Evolutionary conservation across 1,140 invertebrate species (phyloP).

Genomic region (Drosophila hydei): DNA sequence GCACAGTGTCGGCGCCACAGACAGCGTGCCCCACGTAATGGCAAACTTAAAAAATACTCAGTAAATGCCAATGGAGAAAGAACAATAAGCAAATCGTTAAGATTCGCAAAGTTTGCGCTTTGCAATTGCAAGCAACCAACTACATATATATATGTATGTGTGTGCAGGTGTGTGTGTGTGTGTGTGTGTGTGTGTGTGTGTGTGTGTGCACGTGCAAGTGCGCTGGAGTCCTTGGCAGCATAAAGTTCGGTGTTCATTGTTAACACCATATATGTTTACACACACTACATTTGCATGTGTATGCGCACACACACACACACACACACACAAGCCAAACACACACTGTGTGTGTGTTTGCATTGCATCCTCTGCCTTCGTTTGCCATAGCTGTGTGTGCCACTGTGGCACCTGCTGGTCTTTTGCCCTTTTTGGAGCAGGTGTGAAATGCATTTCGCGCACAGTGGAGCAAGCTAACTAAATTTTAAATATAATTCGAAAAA

Average conservation of each 20-base stretch:
- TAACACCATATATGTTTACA: slow-evolving; percentile 22
- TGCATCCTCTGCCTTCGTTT: slow-evolving; percentile 22
- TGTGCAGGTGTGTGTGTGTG: background rate
- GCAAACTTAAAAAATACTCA: slow-evolving; percentile 44
- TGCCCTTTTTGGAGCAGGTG: slow-evolving; percentile 45
- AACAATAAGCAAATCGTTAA: slow-evolving; percentile 77
- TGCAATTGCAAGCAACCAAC: slow-evolving; percentile 37
- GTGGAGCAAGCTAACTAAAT: slow-evolving; percentile 12
- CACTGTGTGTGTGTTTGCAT: slow-evolving; percentile 1
- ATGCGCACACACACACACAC: slow-evolving; percentile 4
- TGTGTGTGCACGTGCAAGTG: background rate
- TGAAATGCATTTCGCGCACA: slow-evolving; percentile 55
- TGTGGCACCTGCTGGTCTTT: slow-evolving; percentile 31
- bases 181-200: slow-evolving; percentile 1
- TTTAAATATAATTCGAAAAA: too few species aligned
- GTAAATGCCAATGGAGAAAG: slow-evolving; percentile 56
- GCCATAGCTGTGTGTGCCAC: background rate
- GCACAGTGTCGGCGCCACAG: background rate
- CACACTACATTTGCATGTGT: slow-evolving; percentile 13
- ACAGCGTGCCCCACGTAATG: slow-evolving; percentile 9
- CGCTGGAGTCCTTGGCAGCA: background rate
- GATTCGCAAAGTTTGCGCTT: slow-evolving; percentile 61
- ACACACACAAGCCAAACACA: background rate
- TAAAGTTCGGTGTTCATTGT: slow-evolving; percentile 35
- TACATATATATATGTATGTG: background rate